Percentiles rank a stretch among this genome's conserved stretches.
Conservation (phyloP, 1,140 invertebrate species). For the Dreissena polymorpha region DNA sequence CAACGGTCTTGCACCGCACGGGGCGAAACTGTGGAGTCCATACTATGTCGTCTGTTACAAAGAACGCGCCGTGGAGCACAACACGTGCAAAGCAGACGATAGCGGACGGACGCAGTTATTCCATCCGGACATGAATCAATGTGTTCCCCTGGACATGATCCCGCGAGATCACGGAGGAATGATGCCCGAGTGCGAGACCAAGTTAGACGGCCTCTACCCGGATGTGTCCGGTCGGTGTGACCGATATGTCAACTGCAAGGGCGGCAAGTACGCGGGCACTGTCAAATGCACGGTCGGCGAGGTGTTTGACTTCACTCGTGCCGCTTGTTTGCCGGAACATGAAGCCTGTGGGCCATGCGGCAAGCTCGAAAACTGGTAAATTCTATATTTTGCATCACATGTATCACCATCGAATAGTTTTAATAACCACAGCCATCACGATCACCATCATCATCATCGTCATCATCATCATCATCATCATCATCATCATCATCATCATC, state of each 20-base stretch:
- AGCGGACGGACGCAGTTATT: slow-evolving; percentile 33
- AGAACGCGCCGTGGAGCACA: slow-evolving; percentile 46
- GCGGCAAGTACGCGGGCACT: slow-evolving; percentile 28
- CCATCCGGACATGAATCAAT: slow-evolving; percentile 37
- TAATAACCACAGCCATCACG: too few relatives aligned
- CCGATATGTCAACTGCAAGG: slow-evolving; percentile 41
- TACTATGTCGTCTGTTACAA: slow-evolving; percentile 55
- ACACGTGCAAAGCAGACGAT: slow-evolving; percentile 30
- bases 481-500: too few relatives aligned
- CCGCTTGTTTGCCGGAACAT: slow-evolving; percentile 9
- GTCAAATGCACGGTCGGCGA: slow-evolving; percentile 30
- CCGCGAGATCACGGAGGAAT: slow-evolving; percentile 48
- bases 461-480: too few relatives aligned
- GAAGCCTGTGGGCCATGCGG: slow-evolving; percentile 46
- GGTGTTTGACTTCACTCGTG: slow-evolving; percentile 27
- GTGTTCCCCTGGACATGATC: slow-evolving; percentile 46
- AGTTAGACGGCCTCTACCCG: slow-evolving; percentile 45
- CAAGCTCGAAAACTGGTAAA: slow-evolving; percentile 2
- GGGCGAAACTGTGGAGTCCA: slow-evolving; percentile 52
- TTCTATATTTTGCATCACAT: too few relatives aligned
- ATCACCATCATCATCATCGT: too few relatives aligned
- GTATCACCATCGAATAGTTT: too few relatives aligned
- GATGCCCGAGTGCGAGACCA: slow-evolving; percentile 45
- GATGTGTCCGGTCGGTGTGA: slow-evolving; percentile 51
- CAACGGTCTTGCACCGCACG: slow-evolving; percentile 50